Conservation (phyloP, 1,140 invertebrate species). For the Drosophila watanabei region DNA sequence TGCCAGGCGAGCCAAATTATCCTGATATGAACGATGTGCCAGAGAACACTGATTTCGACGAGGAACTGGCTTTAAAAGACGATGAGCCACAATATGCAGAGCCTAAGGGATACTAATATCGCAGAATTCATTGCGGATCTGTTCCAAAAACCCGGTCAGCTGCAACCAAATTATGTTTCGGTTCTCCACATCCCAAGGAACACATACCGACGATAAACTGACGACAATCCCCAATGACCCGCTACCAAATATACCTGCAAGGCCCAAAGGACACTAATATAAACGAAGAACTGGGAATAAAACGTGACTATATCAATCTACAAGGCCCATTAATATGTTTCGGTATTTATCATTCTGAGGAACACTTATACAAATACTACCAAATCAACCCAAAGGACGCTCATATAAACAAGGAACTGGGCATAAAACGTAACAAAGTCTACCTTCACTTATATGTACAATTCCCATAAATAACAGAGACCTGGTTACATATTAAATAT, state of each 20-base stretch:
- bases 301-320: neutral
- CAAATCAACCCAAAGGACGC: too few species aligned
- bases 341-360: too few species aligned
- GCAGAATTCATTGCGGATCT: neutral
- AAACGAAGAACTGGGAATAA: neutral
- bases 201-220: neutral
- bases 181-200: neutral
- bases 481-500: slow-evolving; percentile 35
- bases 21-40: neutral
- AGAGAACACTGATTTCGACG: neutral
- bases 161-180: neutral
- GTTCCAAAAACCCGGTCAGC: neutral
- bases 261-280: neutral
- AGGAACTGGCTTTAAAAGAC: neutral
- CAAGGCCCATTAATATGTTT: neutral
- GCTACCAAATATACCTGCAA: too few species aligned
- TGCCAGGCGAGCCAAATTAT: neutral
- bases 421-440: too few species aligned
- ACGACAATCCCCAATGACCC: neutral
- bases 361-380: too few species aligned
- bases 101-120: neutral
- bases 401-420: too few species aligned
- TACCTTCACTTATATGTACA: too few species aligned
- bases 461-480: neutral
- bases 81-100: neutral